Conservation (phyloP, 1,140 invertebrate genomes). For the Penaeus indicus region DNA sequence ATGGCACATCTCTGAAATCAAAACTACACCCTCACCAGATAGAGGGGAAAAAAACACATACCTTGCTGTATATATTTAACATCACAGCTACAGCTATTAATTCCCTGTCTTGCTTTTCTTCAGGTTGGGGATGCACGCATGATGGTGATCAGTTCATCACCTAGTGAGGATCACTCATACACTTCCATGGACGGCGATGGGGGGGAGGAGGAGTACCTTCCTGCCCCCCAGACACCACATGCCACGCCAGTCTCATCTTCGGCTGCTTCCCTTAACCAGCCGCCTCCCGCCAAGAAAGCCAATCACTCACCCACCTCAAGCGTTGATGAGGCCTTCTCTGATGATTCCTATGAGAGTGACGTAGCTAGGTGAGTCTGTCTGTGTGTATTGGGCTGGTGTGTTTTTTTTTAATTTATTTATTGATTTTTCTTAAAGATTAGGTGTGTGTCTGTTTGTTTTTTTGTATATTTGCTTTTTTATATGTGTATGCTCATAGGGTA, state of each 20-base stretch:
- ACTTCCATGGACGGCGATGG: constrained; percentile 72
- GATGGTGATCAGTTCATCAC: constrained; percentile 80
- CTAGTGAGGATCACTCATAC: constrained; percentile 86
- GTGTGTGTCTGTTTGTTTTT: no score
- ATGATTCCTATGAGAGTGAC: constrained; percentile 67
- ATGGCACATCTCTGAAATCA: no score
- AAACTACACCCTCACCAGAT: no score
- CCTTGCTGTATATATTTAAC: no score
- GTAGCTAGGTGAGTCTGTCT: constrained; percentile 44
- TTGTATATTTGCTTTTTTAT: neutral
- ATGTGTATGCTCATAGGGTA: neutral
- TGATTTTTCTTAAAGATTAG: no score
- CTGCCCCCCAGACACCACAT: constrained; percentile 47
- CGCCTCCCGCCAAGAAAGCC: constrained; percentile 57
- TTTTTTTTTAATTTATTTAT: neutral
- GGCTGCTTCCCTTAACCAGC: constrained; percentile 35
- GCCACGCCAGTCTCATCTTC: neutral
- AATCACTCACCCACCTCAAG: constrained; percentile 69
- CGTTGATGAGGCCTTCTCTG: constrained; percentile 71
- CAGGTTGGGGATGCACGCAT: constrained; percentile 61
- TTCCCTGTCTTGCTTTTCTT: neutral
- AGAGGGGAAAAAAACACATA: no score
- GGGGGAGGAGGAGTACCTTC: constrained; percentile 78
- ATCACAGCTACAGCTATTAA: no score
- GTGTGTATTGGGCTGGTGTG: neutral